Evolutionary conservation across 2,113 vertebrate genomes (phyloP).

Genomic region (Proteles cristata): DNA sequence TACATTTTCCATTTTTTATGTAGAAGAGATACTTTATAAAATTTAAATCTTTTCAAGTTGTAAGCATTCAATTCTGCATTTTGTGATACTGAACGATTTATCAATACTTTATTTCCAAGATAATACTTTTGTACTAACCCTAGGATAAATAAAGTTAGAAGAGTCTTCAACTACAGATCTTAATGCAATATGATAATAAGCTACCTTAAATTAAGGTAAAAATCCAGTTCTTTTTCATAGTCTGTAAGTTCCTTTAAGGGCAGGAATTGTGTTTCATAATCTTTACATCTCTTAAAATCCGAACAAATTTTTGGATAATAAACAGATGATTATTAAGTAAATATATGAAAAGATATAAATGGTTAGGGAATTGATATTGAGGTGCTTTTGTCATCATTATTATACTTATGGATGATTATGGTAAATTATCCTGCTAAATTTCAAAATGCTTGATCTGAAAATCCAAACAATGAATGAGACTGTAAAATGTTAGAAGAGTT

Average conservation of each 20-base stretch:
- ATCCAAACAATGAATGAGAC: neutral
- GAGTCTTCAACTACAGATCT: neutral
- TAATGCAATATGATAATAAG: neutral
- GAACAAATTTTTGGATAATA: neutral
- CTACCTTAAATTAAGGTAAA: neutral
- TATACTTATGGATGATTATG: neutral
- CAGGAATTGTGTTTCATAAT: conserved; percentile 15
- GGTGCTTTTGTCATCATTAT: neutral
- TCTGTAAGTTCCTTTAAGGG: neutral
- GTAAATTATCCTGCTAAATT: neutral
- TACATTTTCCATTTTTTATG: conserved; percentile 35
- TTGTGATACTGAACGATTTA: neutral
- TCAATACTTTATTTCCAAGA: neutral
- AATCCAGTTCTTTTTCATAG: neutral
- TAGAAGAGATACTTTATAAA: conserved; percentile 5
- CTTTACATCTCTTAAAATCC: neutral
- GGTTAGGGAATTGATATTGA: neutral
- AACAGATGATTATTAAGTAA: neutral
- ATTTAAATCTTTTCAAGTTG: conserved; percentile 4
- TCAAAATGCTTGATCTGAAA: neutral
- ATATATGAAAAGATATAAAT: neutral
- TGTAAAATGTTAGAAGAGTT: neutral
- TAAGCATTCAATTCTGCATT: neutral
- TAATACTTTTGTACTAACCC: neutral
- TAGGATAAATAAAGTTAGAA: neutral